Percentiles rank a stretch among this genome's conserved stretches.
Evolutionary conservation across 2,113 vertebrate genomes (phyloP).

Genomic region (Nerophis lumbriciformis): DNA sequence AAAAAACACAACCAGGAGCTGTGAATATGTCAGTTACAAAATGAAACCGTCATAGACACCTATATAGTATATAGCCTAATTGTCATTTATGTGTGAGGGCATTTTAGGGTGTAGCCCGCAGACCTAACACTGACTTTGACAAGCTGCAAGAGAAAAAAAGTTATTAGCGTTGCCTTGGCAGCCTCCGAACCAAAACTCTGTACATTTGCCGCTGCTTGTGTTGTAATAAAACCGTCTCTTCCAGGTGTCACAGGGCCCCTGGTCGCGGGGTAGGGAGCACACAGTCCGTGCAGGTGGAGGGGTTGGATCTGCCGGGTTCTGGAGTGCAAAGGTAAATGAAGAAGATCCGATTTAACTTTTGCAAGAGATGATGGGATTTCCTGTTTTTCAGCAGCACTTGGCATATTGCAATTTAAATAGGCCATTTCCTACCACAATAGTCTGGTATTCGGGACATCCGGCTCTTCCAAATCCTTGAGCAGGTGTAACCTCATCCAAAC

Average conservation of each 20-base stretch:
- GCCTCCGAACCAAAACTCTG: conserved; percentile 87
- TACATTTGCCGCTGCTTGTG: conserved; percentile 69
- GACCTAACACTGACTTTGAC: conserved; percentile 69
- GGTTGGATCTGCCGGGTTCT: neutral
- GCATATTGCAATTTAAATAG: neutral
- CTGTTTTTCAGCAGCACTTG: neutral
- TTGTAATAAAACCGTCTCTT: conserved; percentile 81
- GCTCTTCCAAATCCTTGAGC: conserved; percentile 74
- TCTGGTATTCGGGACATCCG: conserved; percentile 69
- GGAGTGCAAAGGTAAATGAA: conserved; percentile 2
- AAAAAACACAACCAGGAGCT: neutral
- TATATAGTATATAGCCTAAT: neutral
- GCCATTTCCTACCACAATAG: conserved; percentile 58
- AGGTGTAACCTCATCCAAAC: conserved; percentile 78
- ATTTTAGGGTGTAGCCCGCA: neutral
- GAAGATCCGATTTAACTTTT: neutral
- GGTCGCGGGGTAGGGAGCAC: conserved; percentile 79
- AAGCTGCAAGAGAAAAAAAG: conserved; percentile 78
- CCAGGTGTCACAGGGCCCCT: conserved; percentile 81
- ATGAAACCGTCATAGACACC: neutral
- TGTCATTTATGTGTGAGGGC: neutral
- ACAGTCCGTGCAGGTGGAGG: conserved; percentile 29
- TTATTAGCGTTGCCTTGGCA: conserved; percentile 88
- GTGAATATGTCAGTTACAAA: neutral
- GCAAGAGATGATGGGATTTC: neutral